Base-by-base conservation (phyloP, 2,888 invertebrate genomes). In the Bembecia ichneumoniformis region DNA sequence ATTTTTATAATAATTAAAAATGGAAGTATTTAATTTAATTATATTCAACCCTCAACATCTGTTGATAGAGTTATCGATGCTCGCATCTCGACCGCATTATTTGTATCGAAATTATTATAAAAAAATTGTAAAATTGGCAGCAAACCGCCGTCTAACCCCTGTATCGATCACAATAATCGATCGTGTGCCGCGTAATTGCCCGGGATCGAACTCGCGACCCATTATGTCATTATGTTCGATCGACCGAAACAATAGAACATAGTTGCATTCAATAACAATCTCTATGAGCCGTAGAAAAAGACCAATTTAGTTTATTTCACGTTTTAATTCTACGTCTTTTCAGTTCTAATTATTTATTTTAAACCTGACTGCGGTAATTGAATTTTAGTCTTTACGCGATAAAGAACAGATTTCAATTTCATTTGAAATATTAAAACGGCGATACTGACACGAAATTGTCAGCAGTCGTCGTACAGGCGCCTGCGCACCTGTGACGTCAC, bases 91-190 rank as follows among this genome's bases (percentile, higher is more conserved):
- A 69, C 80, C 68, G 60, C 75, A 73, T 77, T 81, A 72, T 77
- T 74, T 72, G 74, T 77, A 69, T 74, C 76, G 70, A 76, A 80
- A 75, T 74, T 74, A 68, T 74, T 13, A 69, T 67, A 74, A 75
- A 76, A 82, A 80, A 77, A 66, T 76, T 73, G 69, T 77, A 78
- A 83, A 84, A 84, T 84, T 84, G 82, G 81, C 86, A 83, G 82
- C 76, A 77, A 78, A 82, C 82, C 82, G 77, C 72, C 72, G 77
- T 77, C 84, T 83, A 82, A 83, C 84, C 86, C 78, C 84, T 74
- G 82, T 82, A 86, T 87, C 83, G 87, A 87, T 86, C 86, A 84
- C 79, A 81, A 82, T 84, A 84, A 86, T 86, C 84, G 86, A 86
- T 86, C 87, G 87, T 87, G 87, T 87, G 86, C 84, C 86, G 68